Evolutionary conservation across 2,797 vertebrate species (phyloP).

Genomic region (Odontamblyopus lacepedii): DNA sequence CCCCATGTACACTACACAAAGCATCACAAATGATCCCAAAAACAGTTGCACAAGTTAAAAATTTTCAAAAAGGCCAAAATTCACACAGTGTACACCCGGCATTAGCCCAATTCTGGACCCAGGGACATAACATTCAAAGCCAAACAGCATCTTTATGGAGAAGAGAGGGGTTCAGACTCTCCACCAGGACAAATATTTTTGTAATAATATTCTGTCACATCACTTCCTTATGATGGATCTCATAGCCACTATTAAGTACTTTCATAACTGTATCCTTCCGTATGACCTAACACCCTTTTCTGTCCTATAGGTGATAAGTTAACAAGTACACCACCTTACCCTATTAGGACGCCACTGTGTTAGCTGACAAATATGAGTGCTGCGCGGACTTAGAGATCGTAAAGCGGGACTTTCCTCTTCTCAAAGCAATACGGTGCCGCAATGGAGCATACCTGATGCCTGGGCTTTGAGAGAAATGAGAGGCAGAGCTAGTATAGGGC

Average conservation of each 20-base stretch:
- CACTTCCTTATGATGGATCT: slow-evolving; percentile 12
- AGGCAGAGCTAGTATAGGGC: slow-evolving; percentile 72
- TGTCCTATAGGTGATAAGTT: slow-evolving; percentile 30
- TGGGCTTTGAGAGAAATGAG: slow-evolving; percentile 79
- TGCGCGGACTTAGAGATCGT: slow-evolving; percentile 69
- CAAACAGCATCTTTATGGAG: no score
- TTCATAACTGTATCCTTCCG: slow-evolving; percentile 28
- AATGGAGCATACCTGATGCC: slow-evolving; percentile 75
- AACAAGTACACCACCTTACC: slow-evolving; percentile 50
- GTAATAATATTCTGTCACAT: not conserved
- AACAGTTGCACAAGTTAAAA: no score
- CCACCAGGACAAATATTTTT: no score
- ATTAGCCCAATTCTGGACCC: no score
- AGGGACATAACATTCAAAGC: no score
- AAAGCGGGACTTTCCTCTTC: slow-evolving; percentile 56
- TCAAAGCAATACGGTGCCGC: slow-evolving; percentile 61
- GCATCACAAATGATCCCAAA: no score
- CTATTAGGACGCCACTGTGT: slow-evolving; percentile 62
- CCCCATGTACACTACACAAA: no score
- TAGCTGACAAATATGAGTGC: slow-evolving; percentile 63
- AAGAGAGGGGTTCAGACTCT: no score
- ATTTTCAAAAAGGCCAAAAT: no score
- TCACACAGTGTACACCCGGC: no score
- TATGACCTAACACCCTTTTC: slow-evolving; percentile 41
- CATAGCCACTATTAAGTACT: not conserved